phyloP scores from a whole-genome alignment of 2,888 invertebrate species.

The Drosophila borealis region DNA sequence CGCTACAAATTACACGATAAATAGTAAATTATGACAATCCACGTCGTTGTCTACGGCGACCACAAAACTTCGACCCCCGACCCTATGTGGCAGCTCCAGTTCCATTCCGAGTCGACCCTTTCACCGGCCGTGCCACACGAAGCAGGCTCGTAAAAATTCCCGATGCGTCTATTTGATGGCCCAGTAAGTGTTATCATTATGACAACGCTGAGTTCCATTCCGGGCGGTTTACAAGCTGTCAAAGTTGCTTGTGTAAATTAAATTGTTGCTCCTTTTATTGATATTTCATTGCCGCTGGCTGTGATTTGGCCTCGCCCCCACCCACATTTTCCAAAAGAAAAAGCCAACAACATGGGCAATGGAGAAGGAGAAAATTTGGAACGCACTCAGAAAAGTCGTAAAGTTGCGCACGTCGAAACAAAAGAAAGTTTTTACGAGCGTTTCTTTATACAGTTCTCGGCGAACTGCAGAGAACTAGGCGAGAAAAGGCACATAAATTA shows the following conservation, averaged over 20 bases:
- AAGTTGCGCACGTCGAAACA: slow-evolving; percentile 77
- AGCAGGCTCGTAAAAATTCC: slow-evolving; percentile 72
- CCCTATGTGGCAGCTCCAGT: neutral
- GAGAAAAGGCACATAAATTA: slow-evolving; percentile 66
- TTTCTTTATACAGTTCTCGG: slow-evolving; percentile 38
- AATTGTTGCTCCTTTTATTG: slow-evolving; percentile 80
- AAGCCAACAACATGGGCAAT: slow-evolving; percentile 1
- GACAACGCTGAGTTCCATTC: slow-evolving; percentile 46
- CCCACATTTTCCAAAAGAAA: slow-evolving; percentile 25
- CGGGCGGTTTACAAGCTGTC: slow-evolving; percentile 65
- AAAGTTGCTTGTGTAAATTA: slow-evolving; percentile 77
- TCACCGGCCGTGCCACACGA: slow-evolving; percentile 40
- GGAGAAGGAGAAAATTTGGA: slow-evolving; percentile 24
- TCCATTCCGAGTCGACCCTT: slow-evolving; percentile 56
- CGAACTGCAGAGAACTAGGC: slow-evolving; percentile 37
- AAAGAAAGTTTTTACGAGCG: slow-evolving; percentile 80
- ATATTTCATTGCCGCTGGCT: slow-evolving; percentile 71
- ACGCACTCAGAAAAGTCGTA: slow-evolving; percentile 82
- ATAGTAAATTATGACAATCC: slow-evolving; percentile 83
- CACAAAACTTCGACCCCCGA: slow-evolving; percentile 43
- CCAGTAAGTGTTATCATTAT: slow-evolving; percentile 80
- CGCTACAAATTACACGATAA: slow-evolving; percentile 83
- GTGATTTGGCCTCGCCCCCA: slow-evolving; percentile 55
- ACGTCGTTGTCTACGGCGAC: slow-evolving; percentile 30
- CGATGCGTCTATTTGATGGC: slow-evolving; percentile 78